Evolutionary conservation across 2,888 invertebrate species (phyloP), one percentile per base, ranked within the genome.

Genomic region (Coleophora deauratella): DNA sequence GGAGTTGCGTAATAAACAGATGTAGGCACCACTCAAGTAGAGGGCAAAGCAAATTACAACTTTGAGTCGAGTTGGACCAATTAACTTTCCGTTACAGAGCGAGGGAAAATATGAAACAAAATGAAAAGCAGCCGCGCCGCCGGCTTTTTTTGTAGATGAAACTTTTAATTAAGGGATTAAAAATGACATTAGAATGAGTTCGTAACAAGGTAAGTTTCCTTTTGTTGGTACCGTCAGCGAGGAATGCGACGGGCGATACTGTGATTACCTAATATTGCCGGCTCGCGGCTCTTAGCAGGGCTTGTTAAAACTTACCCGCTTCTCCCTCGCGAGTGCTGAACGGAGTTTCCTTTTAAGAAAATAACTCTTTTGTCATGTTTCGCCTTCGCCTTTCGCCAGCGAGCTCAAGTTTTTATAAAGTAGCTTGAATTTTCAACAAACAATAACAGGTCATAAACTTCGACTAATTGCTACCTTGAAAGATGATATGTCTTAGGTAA

Each of bases 111-210:
- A 82, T 82, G 76, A 71, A 81, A 80, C 76, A 78, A 82, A 82
- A 81, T 73, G 76, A 73, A 79, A 78, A 78, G 78, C 74, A 73
- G 72, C 77, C 65, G 68, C 21, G 72, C 66, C 60, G 13, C 53
- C 46, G 63, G 59, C 61, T 72, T 72, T 3, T 21, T 21, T 78
- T 74, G 77, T 77, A 67, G 68, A 65, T 61, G 53, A 70, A 84
- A 84, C 77, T 84, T 84, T 85, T 84, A 85, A 84, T 82, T 82
- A 85, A 80, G 77, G 82, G 78, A 80, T 82, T 80, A 82, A 82
- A 84, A 81, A 80, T 82, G 82, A 79, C 80, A 84, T 81, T 78
- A 79, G 65, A 78, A 66, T 61, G 70, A 76, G 79, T 71, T 78
- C 55, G 72, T 60, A 72, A 74, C 73, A 76, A 71, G 70, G 72